Evolutionary conservation across 2,888 invertebrate species (phyloP).

Genomic region (Drosophila niveifrons): DNA sequence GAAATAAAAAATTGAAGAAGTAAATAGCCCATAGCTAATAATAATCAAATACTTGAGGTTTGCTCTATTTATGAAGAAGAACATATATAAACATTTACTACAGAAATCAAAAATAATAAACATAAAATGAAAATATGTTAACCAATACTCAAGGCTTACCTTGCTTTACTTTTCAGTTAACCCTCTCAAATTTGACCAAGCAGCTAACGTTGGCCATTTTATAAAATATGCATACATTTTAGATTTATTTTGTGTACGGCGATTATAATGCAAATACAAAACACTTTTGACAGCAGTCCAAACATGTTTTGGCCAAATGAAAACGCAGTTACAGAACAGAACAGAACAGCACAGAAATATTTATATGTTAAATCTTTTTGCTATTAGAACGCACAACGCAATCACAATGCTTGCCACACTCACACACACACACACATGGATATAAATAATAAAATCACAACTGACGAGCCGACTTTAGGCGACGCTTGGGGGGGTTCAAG

Average conservation of each 20-base stretch:
- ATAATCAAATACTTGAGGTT: too few species aligned
- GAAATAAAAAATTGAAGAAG: too few species aligned
- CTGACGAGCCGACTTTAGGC: slow-evolving; percentile 32
- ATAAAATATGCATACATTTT: slow-evolving; percentile 72
- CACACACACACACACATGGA: slow-evolving; percentile 3
- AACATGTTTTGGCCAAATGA: slow-evolving; percentile 51
- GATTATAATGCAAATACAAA: slow-evolving; percentile 79
- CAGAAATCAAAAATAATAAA: background rate
- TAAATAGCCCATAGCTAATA: too few species aligned
- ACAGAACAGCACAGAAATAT: slow-evolving; percentile 49
- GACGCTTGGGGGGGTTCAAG: slow-evolving; percentile 41
- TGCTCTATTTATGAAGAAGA: too few species aligned
- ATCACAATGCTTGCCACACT: slow-evolving; percentile 50
- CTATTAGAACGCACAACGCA: slow-evolving; percentile 51
- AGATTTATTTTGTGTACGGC: slow-evolving; percentile 69
- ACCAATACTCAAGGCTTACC: background rate
- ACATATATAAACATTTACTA: too few species aligned
- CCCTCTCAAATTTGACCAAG: slow-evolving; percentile 25
- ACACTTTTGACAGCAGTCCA: slow-evolving; percentile 69
- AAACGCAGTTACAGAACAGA: slow-evolving; percentile 21
- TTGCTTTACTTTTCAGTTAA: background rate
- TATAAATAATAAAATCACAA: slow-evolving; percentile 78
- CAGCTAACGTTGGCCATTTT: slow-evolving; percentile 31
- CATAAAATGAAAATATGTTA: background rate
- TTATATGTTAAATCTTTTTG: slow-evolving; percentile 74